These are phyloP conservation scores for Empidonax traillii DNA, from an alignment of 2,113 vertebrate genomes.

Conservation along the genomic window DNA sequence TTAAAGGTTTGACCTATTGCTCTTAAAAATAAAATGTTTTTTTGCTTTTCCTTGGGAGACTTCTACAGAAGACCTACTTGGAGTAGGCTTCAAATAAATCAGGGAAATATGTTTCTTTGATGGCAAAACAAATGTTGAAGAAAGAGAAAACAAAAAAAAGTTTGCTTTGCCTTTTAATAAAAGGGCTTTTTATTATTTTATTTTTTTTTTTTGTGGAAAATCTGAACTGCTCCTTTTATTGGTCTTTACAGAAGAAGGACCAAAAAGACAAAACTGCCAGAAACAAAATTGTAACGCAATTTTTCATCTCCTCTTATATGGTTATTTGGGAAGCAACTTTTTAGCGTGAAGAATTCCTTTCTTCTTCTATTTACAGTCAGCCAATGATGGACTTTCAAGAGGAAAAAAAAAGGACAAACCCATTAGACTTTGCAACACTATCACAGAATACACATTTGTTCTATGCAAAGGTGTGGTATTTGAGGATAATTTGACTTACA, in stretches of 20 bases:
- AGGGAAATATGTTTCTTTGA: neutral
- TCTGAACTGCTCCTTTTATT: neutral
- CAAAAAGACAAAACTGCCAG: neutral
- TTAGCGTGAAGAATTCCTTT: neutral
- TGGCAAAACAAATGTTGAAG: neutral
- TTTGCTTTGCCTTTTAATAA: neutral
- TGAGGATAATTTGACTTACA: neutral
- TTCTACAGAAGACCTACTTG: neutral
- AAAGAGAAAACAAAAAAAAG: neutral
- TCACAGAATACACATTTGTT: neutral
- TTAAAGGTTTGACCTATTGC: neutral
- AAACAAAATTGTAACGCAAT: neutral
- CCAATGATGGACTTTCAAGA: neutral
- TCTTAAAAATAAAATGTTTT: neutral
- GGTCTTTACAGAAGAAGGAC: neutral
- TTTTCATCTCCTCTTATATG: neutral
- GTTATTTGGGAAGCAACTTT: neutral
- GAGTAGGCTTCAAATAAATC: neutral
- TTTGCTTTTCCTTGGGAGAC: neutral
- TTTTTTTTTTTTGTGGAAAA: neutral
- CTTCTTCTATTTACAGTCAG: neutral
- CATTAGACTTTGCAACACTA: neutral
- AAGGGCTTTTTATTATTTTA: accelerated
- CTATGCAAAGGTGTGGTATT: neutral
- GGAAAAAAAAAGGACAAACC: neutral